Percentiles rank a stretch among this genome's conserved stretches.
phyloP scores from a whole-genome alignment of 1,140 invertebrate genomes.

The Halictus rubicundus region DNA sequence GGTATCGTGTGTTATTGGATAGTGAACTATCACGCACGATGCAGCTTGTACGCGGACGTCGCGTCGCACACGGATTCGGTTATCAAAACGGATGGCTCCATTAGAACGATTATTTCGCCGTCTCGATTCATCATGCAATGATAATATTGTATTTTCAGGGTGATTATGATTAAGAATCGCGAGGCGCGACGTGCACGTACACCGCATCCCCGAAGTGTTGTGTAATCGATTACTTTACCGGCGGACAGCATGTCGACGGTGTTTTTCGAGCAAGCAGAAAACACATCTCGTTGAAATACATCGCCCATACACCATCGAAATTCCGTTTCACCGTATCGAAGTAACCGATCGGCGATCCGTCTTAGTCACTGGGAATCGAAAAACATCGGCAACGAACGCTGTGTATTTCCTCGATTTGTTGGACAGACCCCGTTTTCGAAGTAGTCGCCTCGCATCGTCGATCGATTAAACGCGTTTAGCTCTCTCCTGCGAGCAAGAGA shows the following conservation, averaged over 20 bases:
- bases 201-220: too few species aligned
- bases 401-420: constrained; percentile 26
- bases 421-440: neutral
- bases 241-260: constrained; percentile 18
- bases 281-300: constrained; percentile 22
- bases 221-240: constrained; percentile 21
- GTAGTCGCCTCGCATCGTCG: neutral
- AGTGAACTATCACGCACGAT: constrained; percentile 10
- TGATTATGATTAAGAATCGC: constrained; percentile 13
- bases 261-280: constrained; percentile 18
- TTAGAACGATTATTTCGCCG: constrained; percentile 35
- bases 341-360: constrained; percentile 38
- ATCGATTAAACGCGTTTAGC: constrained; percentile 8
- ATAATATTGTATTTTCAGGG: constrained; percentile 19
- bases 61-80: constrained; percentile 4
- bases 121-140: constrained; percentile 13
- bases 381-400: constrained; percentile 23
- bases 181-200: neutral
- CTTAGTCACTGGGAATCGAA: constrained; percentile 35
- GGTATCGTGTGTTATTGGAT: constrained; percentile 14
- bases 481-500: too few species aligned
- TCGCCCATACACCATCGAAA: constrained; percentile 16
- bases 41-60: neutral
- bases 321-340: constrained; percentile 19
- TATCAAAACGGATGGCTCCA: constrained; percentile 32